These are phyloP conservation scores for Acrossocheilus fasciatus DNA, from an alignment of 2,797 vertebrate species.

Conservation along the genomic window DNA sequence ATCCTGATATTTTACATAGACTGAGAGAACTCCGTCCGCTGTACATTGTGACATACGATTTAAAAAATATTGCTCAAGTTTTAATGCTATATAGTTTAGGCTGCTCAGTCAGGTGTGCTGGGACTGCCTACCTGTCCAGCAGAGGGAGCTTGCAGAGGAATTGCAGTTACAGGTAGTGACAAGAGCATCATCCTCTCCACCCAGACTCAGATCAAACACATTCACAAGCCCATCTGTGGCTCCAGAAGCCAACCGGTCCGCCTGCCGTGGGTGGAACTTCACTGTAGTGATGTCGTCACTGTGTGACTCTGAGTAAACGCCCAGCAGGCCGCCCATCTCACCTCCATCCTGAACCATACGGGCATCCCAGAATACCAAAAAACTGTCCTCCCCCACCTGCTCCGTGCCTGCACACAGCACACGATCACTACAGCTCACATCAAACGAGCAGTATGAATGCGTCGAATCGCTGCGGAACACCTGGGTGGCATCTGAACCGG, in stretches of 20 bases:
- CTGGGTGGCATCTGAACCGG: constrained; percentile 72
- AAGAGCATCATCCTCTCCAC: constrained; percentile 89
- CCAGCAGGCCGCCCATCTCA: constrained; percentile 74
- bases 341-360: constrained; percentile 70
- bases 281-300: constrained; percentile 93
- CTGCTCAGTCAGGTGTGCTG: not conserved
- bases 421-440: constrained; percentile 82
- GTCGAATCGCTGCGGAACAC: constrained; percentile 81
- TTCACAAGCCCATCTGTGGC: constrained; percentile 94
- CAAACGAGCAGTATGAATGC: constrained; percentile 86
- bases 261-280: constrained; percentile 86
- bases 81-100: not conserved
- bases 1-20: not conserved
- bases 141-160: constrained; percentile 84
- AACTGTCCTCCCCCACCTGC: constrained; percentile 82
- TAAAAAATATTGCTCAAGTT: not conserved
- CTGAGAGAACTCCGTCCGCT: not conserved
- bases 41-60: not conserved
- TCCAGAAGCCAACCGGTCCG: constrained; percentile 84
- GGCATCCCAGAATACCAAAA: constrained; percentile 92
- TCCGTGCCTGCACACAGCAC: constrained; percentile 92
- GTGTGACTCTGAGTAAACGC: constrained; percentile 93
- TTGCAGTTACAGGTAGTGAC: constrained; percentile 87
- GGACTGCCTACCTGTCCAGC: constrained; percentile 78
- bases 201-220: constrained; percentile 87